Evolutionary conservation across 2,888 invertebrate species (phyloP).

Genomic region (Ptycholaimellus sp.): DNA sequence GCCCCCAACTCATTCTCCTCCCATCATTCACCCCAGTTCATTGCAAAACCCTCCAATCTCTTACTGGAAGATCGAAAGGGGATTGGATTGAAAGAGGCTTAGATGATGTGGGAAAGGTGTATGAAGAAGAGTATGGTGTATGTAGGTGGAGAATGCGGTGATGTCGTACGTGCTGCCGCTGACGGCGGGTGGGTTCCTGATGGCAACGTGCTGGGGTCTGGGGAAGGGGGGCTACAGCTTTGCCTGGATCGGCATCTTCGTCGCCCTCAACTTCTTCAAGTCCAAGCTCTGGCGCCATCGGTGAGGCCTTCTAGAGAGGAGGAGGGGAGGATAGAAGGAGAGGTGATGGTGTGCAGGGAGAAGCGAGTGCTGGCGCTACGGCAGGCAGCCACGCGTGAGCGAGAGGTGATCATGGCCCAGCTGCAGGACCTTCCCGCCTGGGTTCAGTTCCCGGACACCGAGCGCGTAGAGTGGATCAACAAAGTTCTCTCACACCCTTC

Average conservation of each 20-base stretch:
- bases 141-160: no score
- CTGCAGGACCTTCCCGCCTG: constrained; percentile 24
- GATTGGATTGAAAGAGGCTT: no score
- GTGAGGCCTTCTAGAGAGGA: no score
- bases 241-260: constrained; percentile 17
- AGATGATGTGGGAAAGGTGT: no score
- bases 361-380: constrained; percentile 11
- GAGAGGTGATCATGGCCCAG: constrained; percentile 20
- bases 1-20: no score
- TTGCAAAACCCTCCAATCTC: no score
- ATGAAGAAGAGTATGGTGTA: no score
- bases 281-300: constrained; percentile 19
- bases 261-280: constrained; percentile 16
- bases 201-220: constrained; percentile 11
- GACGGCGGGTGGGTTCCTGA: constrained; percentile 18
- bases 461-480: constrained; percentile 26
- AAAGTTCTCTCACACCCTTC: constrained; percentile 10
- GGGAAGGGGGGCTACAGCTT: constrained; percentile 13
- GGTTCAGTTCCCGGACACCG: constrained; percentile 26
- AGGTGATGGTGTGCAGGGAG: no score
- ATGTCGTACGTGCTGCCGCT: constrained; percentile 5
- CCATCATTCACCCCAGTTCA: no score
- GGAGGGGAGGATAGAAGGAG: no score
- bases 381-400: constrained; percentile 14
- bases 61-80: no score